Evolutionary conservation across 2,888 invertebrate species (phyloP).

Genomic region (Axea sp.): DNA sequence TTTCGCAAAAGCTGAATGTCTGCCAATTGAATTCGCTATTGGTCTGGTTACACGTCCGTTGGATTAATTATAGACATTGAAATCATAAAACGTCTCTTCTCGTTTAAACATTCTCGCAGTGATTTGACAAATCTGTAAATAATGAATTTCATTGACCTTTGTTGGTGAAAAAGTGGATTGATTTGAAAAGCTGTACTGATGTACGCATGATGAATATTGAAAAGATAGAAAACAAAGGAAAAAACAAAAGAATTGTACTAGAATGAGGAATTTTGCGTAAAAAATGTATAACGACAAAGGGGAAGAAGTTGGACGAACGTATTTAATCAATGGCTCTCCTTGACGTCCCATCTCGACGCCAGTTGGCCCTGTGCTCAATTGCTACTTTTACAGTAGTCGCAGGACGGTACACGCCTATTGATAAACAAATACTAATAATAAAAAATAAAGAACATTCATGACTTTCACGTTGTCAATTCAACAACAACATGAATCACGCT

Average conservation of each 20-base stretch:
- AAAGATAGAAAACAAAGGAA: no score
- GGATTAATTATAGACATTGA: slow-evolving; percentile 36
- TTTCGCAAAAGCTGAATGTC: slow-evolving; percentile 53
- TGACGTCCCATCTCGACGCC: slow-evolving; percentile 55
- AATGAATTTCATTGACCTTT: no score
- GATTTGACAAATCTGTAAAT: no score
- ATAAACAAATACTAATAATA: slow-evolving; percentile 50
- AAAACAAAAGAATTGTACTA: no score
- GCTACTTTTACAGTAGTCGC: slow-evolving; percentile 52
- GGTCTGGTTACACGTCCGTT: slow-evolving; percentile 14
- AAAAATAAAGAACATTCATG: slow-evolving; percentile 30
- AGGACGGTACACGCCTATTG: slow-evolving; percentile 37
- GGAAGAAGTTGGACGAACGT: slow-evolving; percentile 16
- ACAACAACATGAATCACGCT: slow-evolving; percentile 12
- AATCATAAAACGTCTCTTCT: no score
- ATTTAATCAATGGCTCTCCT: slow-evolving; percentile 45
- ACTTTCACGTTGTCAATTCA: slow-evolving; percentile 11
- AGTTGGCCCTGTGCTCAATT: slow-evolving; percentile 61
- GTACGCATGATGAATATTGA: no score
- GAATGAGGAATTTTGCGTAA: no score
- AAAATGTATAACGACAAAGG: no score
- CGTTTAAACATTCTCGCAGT: no score
- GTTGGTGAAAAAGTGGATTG: no score
- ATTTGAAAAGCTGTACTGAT: no score
- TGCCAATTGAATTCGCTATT: slow-evolving; percentile 41